Percentiles rank a stretch among this genome's conserved stretches.
Conservation (phyloP, 2,113 vertebrate genomes). For the Cisticola juncidis region DNA sequence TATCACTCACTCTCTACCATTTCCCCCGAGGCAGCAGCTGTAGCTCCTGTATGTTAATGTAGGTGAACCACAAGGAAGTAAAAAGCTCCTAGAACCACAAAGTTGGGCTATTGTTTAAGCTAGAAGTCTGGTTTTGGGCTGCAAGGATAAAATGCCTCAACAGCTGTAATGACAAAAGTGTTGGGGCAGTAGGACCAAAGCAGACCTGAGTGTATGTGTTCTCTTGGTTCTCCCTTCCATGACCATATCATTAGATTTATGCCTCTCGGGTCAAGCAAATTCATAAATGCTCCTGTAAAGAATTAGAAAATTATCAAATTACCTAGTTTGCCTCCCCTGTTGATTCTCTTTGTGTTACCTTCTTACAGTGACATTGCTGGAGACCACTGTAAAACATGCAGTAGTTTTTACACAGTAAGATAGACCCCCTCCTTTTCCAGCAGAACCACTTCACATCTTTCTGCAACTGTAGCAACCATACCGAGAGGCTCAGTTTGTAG, state of each 20-base stretch:
- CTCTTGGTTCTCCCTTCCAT: not conserved
- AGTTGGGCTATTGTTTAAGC: not conserved
- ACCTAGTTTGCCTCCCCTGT: not conserved
- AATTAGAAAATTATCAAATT: not conserved
- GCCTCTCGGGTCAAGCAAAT: not conserved
- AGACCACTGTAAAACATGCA: not conserved
- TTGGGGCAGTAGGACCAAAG: not conserved
- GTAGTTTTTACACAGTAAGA: not conserved
- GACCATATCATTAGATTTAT: not conserved
- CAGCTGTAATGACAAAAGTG: not conserved
- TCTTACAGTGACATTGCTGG: not conserved
- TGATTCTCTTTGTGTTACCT: not conserved
- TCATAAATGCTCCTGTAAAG: not conserved
- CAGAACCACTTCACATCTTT: not conserved
- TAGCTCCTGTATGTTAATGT: rapidly evolving
- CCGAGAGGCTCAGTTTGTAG: not conserved
- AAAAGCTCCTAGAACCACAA: not conserved
- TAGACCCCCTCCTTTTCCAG: not conserved
- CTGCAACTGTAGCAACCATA: not conserved
- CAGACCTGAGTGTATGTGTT: not conserved
- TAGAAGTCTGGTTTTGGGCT: not conserved
- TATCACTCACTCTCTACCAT: not conserved
- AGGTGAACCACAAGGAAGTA: not conserved
- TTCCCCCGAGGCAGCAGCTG: not conserved
- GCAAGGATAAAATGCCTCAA: not conserved